Evolutionary conservation across 35 echinoderm and acorn worm genomes (phyloP).

Genomic region (Patiria miniata): DNA sequence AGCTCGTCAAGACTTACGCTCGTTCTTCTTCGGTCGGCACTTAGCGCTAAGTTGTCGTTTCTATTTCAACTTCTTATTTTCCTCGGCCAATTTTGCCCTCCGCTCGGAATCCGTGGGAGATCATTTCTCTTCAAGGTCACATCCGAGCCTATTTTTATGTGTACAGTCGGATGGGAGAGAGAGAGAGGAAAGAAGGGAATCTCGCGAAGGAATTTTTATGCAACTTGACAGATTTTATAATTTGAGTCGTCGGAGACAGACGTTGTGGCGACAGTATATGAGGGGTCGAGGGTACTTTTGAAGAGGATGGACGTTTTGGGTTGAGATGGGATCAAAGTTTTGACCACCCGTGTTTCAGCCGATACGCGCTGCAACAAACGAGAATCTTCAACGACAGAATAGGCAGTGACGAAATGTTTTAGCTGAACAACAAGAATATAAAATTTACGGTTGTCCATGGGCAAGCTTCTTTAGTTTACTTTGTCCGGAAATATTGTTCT

Average conservation of each 20-base stretch:
- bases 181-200: not conserved
- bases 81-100: not conserved
- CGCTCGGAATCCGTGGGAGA: not conserved
- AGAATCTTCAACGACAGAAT: too few relatives aligned
- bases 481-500: too few relatives aligned
- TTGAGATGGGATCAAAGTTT: too few relatives aligned
- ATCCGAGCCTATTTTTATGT: not conserved
- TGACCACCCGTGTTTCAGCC: too few relatives aligned
- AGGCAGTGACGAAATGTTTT: too few relatives aligned
- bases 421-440: too few relatives aligned
- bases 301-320: too few relatives aligned
- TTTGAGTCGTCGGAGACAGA: not conserved
- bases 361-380: too few relatives aligned
- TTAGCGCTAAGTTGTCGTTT: not conserved
- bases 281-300: not conserved
- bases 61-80: not conserved
- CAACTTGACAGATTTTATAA: slow-evolving; percentile 8
- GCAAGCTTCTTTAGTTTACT: too few relatives aligned
- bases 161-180: not conserved
- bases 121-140: not conserved
- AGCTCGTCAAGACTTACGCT: not conserved
- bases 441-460: too few relatives aligned
- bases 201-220: not conserved
- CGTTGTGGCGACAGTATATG: not conserved
- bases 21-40: not conserved